phyloP scores from a whole-genome alignment of 2,888 invertebrate species.

The Rhyacophila evoluta region DNA sequence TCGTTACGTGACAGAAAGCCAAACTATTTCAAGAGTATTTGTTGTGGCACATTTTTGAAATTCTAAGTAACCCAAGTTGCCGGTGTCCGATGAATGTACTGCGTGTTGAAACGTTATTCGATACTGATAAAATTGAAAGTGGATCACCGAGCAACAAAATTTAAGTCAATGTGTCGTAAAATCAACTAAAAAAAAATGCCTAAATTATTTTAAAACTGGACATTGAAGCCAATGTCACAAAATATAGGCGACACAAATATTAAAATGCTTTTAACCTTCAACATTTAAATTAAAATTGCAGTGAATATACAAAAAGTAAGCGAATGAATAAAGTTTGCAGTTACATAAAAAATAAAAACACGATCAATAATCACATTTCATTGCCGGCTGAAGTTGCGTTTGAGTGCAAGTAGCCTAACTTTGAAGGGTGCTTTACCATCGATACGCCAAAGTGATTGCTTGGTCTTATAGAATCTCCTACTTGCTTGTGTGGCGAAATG shows the following conservation, averaged over 20 bases:
- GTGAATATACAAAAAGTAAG: not conserved
- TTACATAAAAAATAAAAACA: not conserved
- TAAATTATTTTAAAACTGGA: too few species aligned
- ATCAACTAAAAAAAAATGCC: not conserved
- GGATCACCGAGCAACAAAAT: not conserved
- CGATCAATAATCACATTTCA: not conserved
- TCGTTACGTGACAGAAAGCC: not conserved
- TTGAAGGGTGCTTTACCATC: too few species aligned
- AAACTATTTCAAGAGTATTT: not conserved
- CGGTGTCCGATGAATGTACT: not conserved
- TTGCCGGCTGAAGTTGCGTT: too few species aligned
- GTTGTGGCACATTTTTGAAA: not conserved
- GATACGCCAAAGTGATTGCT: too few species aligned
- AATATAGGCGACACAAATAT: too few species aligned
- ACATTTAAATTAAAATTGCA: too few species aligned
- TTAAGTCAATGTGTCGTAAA: not conserved
- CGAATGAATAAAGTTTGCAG: not conserved
- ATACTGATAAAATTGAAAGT: slow-evolving; percentile 4
- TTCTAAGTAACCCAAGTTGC: not conserved
- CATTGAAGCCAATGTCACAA: too few species aligned
- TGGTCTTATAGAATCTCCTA: too few species aligned
- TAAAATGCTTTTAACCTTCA: too few species aligned
- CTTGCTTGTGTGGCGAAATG: too few species aligned
- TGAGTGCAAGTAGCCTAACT: too few species aligned
- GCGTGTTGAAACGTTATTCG: not conserved